Evolutionary conservation across 2,113 vertebrate species (phyloP).

Genomic region (Peromyscus polionotus): DNA sequence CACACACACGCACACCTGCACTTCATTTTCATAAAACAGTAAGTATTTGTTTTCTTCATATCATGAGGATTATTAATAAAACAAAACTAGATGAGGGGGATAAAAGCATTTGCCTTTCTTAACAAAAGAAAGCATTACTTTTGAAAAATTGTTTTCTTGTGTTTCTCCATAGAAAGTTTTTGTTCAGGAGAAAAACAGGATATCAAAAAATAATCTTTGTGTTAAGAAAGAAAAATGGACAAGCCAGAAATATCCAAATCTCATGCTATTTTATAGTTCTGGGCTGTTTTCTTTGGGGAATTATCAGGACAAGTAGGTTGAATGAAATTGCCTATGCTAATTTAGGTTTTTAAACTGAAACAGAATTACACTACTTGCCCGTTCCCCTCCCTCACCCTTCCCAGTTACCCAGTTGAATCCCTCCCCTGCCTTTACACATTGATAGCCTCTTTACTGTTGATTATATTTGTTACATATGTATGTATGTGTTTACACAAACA

Average conservation of each 20-base stretch:
- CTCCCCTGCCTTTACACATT: not conserved
- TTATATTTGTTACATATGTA: not conserved
- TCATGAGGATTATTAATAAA: conserved; percentile 2
- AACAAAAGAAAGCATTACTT: not conserved
- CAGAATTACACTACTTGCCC: no score
- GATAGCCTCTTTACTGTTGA: not conserved
- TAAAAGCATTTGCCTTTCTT: not conserved
- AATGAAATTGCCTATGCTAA: not conserved
- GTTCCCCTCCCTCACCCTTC: not conserved
- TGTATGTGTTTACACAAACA: not conserved
- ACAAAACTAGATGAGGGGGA: not conserved
- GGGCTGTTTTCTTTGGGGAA: not conserved
- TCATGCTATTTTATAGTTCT: conserved; percentile 37
- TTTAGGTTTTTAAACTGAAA: not conserved
- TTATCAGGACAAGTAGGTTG: not conserved
- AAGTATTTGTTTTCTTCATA: not conserved
- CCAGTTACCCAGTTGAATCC: not conserved
- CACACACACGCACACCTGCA: not conserved
- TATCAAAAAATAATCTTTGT: not conserved
- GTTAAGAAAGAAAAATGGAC: not conserved
- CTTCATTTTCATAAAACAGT: not conserved
- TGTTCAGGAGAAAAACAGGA: conserved; percentile 3
- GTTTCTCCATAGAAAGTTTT: not conserved
- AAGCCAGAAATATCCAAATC: not conserved
- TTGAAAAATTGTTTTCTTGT: not conserved